phyloP scores from a whole-genome alignment of 2,113 vertebrate species.

The Picathartes gymnocephalus region DNA sequence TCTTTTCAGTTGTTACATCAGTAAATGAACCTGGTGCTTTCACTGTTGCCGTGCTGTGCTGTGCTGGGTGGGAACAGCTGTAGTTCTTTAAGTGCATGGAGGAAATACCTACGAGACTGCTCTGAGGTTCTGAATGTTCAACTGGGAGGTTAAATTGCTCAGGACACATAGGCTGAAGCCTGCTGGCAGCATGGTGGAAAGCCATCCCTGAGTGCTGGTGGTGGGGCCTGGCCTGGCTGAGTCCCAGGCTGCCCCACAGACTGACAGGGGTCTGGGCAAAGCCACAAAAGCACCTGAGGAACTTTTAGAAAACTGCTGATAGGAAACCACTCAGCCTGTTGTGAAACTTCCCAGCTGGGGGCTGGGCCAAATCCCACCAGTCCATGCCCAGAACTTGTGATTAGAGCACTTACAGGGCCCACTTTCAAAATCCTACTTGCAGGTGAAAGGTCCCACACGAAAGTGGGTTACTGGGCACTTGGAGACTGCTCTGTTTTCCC shows the following conservation, averaged over 20 bases:
- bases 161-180: background rate
- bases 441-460: background rate
- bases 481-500: background rate
- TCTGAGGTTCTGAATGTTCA: background rate
- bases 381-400: background rate
- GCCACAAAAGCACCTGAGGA: background rate
- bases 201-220: too few relatives aligned
- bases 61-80: background rate
- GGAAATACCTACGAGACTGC: background rate
- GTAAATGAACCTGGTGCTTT: background rate
- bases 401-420: background rate
- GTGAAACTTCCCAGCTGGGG: background rate
- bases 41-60: background rate
- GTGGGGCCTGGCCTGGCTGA: rapidly evolving
- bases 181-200: background rate
- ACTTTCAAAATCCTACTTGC: background rate
- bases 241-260: background rate
- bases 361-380: background rate
- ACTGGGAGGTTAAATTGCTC: background rate
- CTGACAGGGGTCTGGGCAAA: background rate
- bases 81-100: background rate
- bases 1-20: background rate
- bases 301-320: background rate
- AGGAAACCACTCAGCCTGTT: rapidly evolving
- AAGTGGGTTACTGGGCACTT: background rate